These are phyloP conservation scores for Acrocephalus scirpaceus DNA, from an alignment of 2,797 vertebrate genomes.

Conservation along the genomic window DNA sequence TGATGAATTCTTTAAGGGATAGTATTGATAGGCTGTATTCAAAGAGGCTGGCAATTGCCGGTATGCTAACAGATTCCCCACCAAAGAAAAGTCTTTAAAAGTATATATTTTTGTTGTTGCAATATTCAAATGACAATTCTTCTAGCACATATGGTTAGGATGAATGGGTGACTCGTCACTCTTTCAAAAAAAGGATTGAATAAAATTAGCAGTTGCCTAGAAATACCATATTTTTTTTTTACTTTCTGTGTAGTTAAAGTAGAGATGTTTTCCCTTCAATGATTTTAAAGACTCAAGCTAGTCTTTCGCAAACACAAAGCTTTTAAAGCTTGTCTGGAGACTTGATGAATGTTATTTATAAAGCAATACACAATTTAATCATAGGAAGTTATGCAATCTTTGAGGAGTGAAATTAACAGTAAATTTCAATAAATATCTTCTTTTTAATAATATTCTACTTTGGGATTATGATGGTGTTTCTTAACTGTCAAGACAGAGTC, in stretches of 20 bases:
- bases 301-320: not conserved
- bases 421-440: not conserved
- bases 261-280: not conserved
- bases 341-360: not conserved
- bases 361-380: not conserved
- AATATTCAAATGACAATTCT: not conserved
- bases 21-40: not conserved
- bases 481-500: not conserved
- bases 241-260: not conserved
- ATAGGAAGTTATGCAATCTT: not conserved
- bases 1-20: not conserved
- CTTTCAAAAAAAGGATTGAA: not conserved
- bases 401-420: not conserved
- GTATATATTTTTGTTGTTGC: not conserved
- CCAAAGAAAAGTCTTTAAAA: not conserved
- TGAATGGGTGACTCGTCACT: not conserved
- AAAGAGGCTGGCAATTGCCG: not conserved
- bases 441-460: not conserved
- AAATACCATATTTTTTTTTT: not conserved
- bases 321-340: not conserved
- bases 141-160: not conserved
- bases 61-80: not conserved
- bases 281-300: not conserved
- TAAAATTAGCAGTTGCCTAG: not conserved
- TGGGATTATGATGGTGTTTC: not conserved